Percentiles rank a stretch among this genome's conserved stretches.
Conservation (phyloP, 1,140 invertebrate genomes). For the Drosophila baimaii region DNA sequence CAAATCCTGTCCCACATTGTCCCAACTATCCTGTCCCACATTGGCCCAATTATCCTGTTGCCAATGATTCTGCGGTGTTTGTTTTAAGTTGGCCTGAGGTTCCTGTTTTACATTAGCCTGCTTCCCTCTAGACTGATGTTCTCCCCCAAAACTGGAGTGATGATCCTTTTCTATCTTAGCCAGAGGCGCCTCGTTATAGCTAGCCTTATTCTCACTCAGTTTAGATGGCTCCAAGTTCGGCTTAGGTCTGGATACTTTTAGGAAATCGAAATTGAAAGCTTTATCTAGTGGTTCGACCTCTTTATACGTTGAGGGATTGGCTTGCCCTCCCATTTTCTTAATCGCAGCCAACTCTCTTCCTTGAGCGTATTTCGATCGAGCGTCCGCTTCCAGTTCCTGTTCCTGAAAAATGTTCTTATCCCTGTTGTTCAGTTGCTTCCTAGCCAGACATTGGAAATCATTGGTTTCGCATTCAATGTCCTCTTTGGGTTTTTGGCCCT, state of each 20-base stretch:
- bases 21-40: too few relatives aligned
- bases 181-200: neutral
- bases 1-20: neutral
- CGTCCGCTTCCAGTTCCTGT: neutral
- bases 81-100: neutral
- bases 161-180: neutral
- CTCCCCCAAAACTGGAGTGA: neutral
- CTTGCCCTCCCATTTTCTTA: slow-evolving; percentile 21
- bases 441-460: slow-evolving; percentile 44
- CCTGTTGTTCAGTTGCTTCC: neutral
- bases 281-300: slow-evolving; percentile 4
- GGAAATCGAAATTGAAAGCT: neutral
- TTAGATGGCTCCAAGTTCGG: neutral
- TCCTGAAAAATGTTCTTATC: slow-evolving; percentile 7
- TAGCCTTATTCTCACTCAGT: neutral
- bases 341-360: slow-evolving; percentile 17
- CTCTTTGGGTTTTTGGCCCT: slow-evolving; percentile 7
- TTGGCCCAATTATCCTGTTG: neutral
- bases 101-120: neutral
- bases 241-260: neutral
- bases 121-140: neutral
- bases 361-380: slow-evolving; percentile 2
- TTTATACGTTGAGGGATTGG: neutral
- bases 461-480: slow-evolving; percentile 52
- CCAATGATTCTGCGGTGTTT: neutral